Base-by-base conservation (phyloP, 2,797 vertebrate genomes). In the Falco cherrug region DNA sequence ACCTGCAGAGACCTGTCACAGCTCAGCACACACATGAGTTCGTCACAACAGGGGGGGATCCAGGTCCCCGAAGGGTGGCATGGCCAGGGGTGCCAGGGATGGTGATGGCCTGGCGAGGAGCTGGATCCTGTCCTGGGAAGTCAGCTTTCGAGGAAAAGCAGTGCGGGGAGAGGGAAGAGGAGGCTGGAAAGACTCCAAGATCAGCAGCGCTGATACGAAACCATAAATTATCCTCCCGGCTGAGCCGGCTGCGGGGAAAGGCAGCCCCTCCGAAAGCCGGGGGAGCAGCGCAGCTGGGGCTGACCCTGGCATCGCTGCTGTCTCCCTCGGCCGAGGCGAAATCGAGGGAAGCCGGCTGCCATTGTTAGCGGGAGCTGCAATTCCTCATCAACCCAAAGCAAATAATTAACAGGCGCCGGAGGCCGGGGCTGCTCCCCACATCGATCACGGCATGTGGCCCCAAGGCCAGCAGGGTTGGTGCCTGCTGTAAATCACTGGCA, bases 161-260 rank as follows among this genome's bases (percentile, higher is more conserved):
- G 48, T 17, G 69, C 9, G 15, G 80, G 91, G 93, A 94, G 77
- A 93, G 94, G 88, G 85, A 96, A 91, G 88, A 74, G 88, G 88
- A 95, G 76, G 84, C 87, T 97, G 96, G 95, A 94, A 96, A 94
- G 19, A 74, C 91, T 96, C 96, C 96, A 96, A 94, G 96, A 96
- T 93, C 95, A 87, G 89, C 87, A 13, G 81, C 24, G 75, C 77
- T 43, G 95, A 94, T 94, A 94, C 59, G 25, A 71, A 97, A 96
- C 96, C 89, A 69, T 89, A 35, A 96, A 97, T 96, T 96, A 96
- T 96, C 96, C 84, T 28, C 48, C 28, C n/a, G n/a, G 86, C 93
- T 76, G 92, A 54, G 88, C 11, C 12, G 54, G 75, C 92, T 43
- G 84, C 16, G 50, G 79, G 70, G 59, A 41, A 45, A 41, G 8